Percentiles rank a stretch among this genome's conserved stretches.
These are phyloP conservation scores for Globicephala melas DNA, from an alignment of 2,113 vertebrate species.

Conservation along the genomic window DNA sequence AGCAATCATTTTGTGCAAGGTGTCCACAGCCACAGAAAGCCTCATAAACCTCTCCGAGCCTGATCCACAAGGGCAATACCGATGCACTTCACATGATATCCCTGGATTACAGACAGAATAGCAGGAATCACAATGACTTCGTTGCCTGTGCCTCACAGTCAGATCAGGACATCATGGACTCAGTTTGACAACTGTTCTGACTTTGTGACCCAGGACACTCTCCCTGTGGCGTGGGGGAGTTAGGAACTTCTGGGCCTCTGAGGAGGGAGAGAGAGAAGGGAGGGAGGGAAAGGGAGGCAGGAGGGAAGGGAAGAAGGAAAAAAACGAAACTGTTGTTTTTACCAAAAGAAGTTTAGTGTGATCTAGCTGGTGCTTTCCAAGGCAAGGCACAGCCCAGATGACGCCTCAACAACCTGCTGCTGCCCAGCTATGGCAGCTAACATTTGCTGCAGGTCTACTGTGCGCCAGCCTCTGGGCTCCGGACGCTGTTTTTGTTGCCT, in stretches of 20 bases:
- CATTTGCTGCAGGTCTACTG: fast-evolving
- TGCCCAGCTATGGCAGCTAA: not conserved
- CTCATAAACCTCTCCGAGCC: not conserved
- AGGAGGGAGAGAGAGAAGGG: not conserved
- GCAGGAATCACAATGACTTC: not conserved
- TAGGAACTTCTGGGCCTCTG: not conserved
- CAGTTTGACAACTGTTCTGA: not conserved
- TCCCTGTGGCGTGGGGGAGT: not conserved
- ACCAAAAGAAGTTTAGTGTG: not conserved
- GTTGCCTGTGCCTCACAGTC: not conserved
- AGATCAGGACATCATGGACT: not conserved
- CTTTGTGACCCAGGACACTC: not conserved
- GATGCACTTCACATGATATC: not conserved
- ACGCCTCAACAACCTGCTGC: not conserved
- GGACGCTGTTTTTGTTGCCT: not conserved
- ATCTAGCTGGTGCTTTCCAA: not conserved
- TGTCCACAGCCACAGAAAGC: not conserved
- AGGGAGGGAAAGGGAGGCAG: no score
- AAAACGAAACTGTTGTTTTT: not conserved
- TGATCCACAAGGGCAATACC: no score
- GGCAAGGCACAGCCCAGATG: not conserved
- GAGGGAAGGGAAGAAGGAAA: not conserved
- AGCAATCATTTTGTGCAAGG: not conserved
- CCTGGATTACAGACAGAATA: not conserved
- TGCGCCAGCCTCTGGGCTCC: not conserved